These are phyloP conservation scores for Grammomys dolichurus DNA, from an alignment of 2,113 vertebrate genomes.

Conservation along the genomic window DNA sequence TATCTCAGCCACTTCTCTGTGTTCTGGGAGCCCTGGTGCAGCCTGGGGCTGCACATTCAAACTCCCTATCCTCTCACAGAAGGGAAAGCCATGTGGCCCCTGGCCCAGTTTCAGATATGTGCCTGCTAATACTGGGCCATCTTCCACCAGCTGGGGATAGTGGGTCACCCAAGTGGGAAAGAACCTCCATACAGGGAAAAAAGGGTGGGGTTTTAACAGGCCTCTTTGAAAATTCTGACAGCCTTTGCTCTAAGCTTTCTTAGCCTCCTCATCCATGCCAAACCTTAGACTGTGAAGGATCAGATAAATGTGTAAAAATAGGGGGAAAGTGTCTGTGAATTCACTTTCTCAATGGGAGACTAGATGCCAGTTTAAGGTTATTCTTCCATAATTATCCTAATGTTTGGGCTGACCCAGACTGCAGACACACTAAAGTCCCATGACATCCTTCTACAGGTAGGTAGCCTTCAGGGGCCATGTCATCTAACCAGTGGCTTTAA, in stretches of 20 bases:
- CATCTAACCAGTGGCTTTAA: background rate
- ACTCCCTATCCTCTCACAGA: constrained; percentile 80
- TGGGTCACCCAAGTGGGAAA: fast-evolving
- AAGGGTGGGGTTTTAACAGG: fast-evolving
- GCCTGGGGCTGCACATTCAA: constrained; percentile 51
- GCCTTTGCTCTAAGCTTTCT: background rate
- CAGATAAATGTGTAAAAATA: background rate
- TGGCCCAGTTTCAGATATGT: background rate
- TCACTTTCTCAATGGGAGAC: background rate
- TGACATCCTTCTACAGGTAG: background rate
- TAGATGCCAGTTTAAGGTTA: background rate
- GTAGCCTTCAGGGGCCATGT: background rate
- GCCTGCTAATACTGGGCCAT: background rate
- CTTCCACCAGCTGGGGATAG: fast-evolving
- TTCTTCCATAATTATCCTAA: constrained; percentile 23
- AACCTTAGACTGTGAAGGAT: background rate
- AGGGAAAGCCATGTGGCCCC: constrained; percentile 67
- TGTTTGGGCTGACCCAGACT: background rate
- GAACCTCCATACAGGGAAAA: fast-evolving
- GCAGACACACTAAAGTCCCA: background rate
- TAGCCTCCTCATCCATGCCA: background rate
- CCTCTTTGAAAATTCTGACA: background rate
- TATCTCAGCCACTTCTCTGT: background rate
- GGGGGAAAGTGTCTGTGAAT: background rate
- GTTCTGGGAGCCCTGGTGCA: background rate